Conservation (phyloP, 1,140 invertebrate genomes). For the Ladona fulva region DNA sequence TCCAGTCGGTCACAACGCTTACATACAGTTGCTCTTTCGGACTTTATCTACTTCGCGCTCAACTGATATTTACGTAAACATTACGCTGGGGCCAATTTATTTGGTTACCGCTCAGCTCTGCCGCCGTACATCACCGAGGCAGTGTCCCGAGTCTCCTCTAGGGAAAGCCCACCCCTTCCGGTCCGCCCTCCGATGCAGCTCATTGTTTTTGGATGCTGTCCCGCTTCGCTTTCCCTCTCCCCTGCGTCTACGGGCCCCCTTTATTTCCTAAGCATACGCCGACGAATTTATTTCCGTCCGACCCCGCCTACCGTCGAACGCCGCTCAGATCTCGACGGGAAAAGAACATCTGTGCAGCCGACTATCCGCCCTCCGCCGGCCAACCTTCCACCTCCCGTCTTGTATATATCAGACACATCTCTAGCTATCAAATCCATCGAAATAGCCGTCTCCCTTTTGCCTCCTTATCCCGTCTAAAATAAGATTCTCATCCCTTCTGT, state of each 20-base stretch:
- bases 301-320: background rate
- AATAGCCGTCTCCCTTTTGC: background rate
- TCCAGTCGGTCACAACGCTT: too few relatives aligned
- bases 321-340: background rate
- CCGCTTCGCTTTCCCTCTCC: background rate
- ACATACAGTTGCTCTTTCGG: too few relatives aligned
- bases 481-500: background rate
- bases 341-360: background rate
- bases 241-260: background rate
- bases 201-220: background rate
- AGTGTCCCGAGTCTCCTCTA: too few relatives aligned
- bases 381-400: background rate
- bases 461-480: conserved; percentile 1
- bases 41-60: background rate
- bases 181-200: background rate
- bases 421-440: conserved; percentile 1
- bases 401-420: conserved; percentile 10
- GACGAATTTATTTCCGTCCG: background rate
- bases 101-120: background rate
- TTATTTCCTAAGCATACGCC: background rate
- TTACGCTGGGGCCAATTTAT: background rate
- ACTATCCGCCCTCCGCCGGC: background rate
- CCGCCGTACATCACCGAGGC: too few relatives aligned
- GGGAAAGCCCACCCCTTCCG: too few relatives aligned
- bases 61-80: conserved; percentile 9